These are phyloP conservation scores for Anguilla obscura DNA, from an alignment of 2,797 vertebrate species.

Conservation along the genomic window DNA sequence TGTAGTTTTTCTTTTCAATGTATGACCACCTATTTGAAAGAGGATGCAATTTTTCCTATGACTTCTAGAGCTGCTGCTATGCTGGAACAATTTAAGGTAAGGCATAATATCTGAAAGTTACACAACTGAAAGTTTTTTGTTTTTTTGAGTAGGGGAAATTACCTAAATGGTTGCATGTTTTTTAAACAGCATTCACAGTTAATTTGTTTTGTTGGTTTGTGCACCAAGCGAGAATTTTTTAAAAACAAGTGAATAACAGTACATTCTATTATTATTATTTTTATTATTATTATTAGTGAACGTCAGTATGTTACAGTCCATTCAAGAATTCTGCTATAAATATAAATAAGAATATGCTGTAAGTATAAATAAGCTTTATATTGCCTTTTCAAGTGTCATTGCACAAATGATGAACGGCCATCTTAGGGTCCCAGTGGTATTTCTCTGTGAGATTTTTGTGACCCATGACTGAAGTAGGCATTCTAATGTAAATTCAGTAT, in stretches of 20 bases:
- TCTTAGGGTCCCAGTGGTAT: not conserved
- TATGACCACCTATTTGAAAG: not conserved
- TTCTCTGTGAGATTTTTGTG: not conserved
- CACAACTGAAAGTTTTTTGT: not conserved
- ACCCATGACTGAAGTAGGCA: not conserved
- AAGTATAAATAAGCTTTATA: not conserved
- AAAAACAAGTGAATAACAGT: no score
- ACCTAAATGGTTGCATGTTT: not conserved
- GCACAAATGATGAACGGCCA: not conserved
- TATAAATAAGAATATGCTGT: not conserved
- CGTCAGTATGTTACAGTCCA: not conserved
- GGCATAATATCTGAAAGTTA: not conserved
- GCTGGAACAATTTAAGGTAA: not conserved
- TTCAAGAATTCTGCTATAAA: not conserved
- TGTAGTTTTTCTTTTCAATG: slow-evolving; percentile 16
- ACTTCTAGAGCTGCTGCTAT: not conserved
- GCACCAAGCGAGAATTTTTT: not conserved
- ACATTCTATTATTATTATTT: no score
- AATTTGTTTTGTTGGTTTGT: not conserved
- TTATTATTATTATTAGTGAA: no score
- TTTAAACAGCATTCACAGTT: not conserved
- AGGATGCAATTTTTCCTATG: not conserved
- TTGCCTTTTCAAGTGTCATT: not conserved
- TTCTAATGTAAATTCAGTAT: not conserved
- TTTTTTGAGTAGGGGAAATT: not conserved